Conservation (phyloP, 2,113 vertebrate genomes). For the Xyliphius kryptos region DNA sequence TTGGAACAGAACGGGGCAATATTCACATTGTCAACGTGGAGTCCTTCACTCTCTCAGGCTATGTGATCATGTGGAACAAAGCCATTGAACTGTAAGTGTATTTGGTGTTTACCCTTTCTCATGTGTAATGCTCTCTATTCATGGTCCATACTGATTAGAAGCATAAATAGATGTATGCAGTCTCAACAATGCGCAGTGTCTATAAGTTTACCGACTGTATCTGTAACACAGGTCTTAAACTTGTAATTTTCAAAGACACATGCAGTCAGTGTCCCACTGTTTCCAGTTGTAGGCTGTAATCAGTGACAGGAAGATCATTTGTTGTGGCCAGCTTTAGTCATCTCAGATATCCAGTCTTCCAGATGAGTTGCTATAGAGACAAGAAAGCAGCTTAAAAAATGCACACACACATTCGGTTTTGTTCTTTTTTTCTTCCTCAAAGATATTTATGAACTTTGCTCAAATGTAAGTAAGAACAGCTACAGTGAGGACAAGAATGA, state of each 20-base stretch:
- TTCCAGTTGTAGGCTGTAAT: conserved; percentile 8
- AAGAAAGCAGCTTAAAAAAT: conserved; percentile 22
- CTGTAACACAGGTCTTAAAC: too few species aligned
- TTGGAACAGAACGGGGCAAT: conserved; percentile 94
- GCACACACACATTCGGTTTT: conserved; percentile 11
- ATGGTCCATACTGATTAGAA: too few species aligned
- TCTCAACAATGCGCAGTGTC: too few species aligned
- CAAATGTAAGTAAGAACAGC: conserved; percentile 5
- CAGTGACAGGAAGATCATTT: conserved; percentile 11
- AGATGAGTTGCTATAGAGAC: conserved; percentile 36
- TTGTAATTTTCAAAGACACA: background rate
- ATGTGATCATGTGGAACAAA: conserved; percentile 99
- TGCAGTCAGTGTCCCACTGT: conserved; percentile 5
- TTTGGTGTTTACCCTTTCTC: too few species aligned
- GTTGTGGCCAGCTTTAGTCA: conserved; percentile 14
- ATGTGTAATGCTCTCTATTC: background rate
- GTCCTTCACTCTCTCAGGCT: conserved; percentile 98
- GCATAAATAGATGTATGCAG: too few species aligned
- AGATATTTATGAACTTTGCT: conserved; percentile 15
- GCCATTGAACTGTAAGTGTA: conserved; percentile 97
- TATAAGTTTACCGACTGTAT: too few species aligned
- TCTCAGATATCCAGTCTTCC: conserved; percentile 20
- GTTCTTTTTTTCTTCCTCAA: conserved; percentile 2
- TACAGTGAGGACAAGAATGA: background rate
- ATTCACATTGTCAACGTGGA: conserved; percentile 98